Base-by-base conservation (phyloP, 92 coral and sea anemone genomes). In the Hydrozoanthus gracilis region DNA sequence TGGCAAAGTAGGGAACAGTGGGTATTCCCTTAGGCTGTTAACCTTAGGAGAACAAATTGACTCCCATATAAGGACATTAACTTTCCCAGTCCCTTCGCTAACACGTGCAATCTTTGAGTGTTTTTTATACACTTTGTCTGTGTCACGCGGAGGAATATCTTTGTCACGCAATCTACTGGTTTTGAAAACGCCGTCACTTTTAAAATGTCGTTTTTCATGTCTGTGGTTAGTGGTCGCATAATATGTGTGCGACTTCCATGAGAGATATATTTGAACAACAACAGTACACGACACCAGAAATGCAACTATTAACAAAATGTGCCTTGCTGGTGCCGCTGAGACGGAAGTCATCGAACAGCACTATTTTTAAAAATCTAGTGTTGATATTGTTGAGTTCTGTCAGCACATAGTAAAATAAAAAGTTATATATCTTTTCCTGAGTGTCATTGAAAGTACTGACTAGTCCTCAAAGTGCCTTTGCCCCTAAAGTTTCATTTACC, bases 1-100 rank as follows among this genome's bases (percentile, higher is more conserved):
- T n/a, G 98, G 95, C 79, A 94, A 69, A 6, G 48, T 52, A 2
- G 98, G 98, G 44, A 95, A 95, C 71, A 95, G 71, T 8, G 98
- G 98, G 27, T 88, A 78, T 75, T 95, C 90, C 71, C 96, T 85
- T 20, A 95, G 73, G 16, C 96, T 92, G 88, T 92, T 92, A 13
- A 93, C 83, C 45, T 89, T 93, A 5, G 90, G 92, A 60, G 92
- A 91, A 65, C 98, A 95, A 8, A 95, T 56, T 13, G 90, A 85
- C 17, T 88, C 86, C 98, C 98, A 95, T n/a, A 91, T 48, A 51
- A 88, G 91, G 27, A 93, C 91, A 71, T 93, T 93, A 0, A 93
- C 89, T 70, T 77, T 82, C 46, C 92, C 92, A 69, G 75, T 64
- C 51, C 10, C 72, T 11, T 3, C 3, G n/a, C 54, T 46, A 14